Conservation (phyloP, 1,140 invertebrate species). For the Triops longicaudatus region DNA sequence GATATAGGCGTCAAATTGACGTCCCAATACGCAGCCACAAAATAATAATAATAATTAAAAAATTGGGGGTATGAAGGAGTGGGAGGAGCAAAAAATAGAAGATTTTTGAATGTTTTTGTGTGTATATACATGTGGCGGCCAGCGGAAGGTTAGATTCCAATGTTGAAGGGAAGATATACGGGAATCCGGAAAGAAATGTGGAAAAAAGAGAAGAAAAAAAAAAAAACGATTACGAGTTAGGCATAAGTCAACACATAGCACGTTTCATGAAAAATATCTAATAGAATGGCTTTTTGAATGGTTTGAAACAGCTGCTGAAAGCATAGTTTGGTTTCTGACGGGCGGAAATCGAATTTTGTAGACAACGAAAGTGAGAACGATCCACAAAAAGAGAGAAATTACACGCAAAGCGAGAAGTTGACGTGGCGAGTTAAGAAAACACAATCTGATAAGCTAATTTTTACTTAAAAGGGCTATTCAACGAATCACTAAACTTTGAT, state of each 20-base stretch:
- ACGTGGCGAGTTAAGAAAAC: neutral
- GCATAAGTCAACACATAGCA: neutral
- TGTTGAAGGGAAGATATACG: constrained; percentile 7
- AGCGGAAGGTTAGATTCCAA: constrained; percentile 12
- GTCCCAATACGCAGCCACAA: neutral
- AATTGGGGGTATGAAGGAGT: neutral
- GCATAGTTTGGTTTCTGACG: too few relatives aligned
- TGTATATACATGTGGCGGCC: neutral
- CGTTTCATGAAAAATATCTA: neutral
- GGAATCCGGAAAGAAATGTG: constrained; percentile 7
- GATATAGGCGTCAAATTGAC: too few relatives aligned
- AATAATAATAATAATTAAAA: too few relatives aligned
- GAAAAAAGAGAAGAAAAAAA: neutral
- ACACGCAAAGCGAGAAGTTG: constrained; percentile 5
- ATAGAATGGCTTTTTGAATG: neutral
- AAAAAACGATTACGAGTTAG: constrained; percentile 15
- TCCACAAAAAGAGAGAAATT: neutral
- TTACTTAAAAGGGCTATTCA: neutral
- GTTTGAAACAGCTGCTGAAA: too few relatives aligned
- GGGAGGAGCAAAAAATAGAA: neutral
- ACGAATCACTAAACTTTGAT: too few relatives aligned
- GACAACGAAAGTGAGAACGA: neutral
- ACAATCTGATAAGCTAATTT: neutral
- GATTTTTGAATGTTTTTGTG: too few relatives aligned
- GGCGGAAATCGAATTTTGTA: neutral